Conservation (phyloP, 2,888 invertebrate species). For the Asteroscopus sphinx region DNA sequence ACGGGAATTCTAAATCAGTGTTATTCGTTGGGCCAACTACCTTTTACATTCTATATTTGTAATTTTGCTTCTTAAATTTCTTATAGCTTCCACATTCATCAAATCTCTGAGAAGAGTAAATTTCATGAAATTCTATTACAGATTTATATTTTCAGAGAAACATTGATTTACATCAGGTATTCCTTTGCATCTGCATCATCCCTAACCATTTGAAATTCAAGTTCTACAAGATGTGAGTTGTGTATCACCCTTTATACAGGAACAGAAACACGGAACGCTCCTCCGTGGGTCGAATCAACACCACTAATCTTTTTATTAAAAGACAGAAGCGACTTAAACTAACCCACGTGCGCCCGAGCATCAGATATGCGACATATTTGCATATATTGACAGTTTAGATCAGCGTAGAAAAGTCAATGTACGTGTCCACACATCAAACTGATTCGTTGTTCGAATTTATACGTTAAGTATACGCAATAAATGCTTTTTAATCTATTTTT, state of each 20-base stretch:
- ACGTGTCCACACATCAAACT: constrained; percentile 57
- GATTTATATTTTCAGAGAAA: no score
- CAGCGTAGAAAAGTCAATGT: constrained; percentile 62
- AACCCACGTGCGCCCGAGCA: constrained; percentile 80
- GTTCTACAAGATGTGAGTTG: constrained; percentile 47
- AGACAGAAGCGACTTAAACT: constrained; percentile 77
- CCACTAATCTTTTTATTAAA: constrained; percentile 82
- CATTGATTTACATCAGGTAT: no score
- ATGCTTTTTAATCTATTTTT: constrained; percentile 34
- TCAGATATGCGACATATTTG: constrained; percentile 81
- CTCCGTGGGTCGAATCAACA: constrained; percentile 83
- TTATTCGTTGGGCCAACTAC: no score
- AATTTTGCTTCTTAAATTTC: no score
- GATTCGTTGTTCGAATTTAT: constrained; percentile 55
- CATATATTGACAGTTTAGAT: constrained; percentile 86
- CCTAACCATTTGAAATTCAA: constrained; percentile 11
- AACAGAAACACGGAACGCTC: constrained; percentile 73
- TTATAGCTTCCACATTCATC: no score
- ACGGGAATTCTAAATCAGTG: no score
- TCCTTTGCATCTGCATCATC: no score
- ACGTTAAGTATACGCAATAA: constrained; percentile 48
- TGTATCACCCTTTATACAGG: constrained; percentile 65
- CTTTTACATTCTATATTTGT: no score
- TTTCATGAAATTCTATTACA: no score
- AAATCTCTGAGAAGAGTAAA: no score